Evolutionary conservation across 2,797 vertebrate genomes (phyloP).

Genomic region (Eospalax fontanierii): DNA sequence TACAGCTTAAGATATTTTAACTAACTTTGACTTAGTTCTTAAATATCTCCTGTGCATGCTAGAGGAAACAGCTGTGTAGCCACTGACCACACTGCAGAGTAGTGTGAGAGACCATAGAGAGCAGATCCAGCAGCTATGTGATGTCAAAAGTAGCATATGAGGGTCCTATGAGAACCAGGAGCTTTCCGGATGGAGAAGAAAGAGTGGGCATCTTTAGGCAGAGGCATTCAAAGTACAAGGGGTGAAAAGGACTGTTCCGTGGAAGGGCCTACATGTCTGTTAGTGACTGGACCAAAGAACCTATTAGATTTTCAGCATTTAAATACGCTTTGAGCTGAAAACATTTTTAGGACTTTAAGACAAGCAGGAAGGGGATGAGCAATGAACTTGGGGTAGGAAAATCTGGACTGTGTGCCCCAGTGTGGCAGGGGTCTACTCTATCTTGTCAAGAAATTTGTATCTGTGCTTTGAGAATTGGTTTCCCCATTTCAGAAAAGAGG

Average conservation of each 20-base stretch:
- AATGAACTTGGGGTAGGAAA: not conserved
- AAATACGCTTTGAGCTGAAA: slow-evolving; percentile 23
- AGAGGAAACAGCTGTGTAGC: not conserved
- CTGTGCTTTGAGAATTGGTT: slow-evolving; percentile 27
- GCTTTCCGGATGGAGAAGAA: not conserved
- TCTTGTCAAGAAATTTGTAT: not conserved
- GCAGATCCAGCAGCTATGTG: not conserved
- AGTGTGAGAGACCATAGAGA: not conserved
- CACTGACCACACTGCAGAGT: not conserved
- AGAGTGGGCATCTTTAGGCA: not conserved
- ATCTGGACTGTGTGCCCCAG: not conserved
- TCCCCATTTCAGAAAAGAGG: slow-evolving; percentile 9
- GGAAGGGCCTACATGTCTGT: not conserved
- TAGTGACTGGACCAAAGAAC: not conserved
- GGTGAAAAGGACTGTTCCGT: not conserved
- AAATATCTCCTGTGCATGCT: not conserved
- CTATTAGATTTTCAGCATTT: not conserved
- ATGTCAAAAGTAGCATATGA: not conserved
- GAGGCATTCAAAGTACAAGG: not conserved
- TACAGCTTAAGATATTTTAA: not conserved
- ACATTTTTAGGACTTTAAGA: not conserved
- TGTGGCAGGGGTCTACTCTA: not conserved
- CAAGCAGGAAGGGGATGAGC: not conserved
- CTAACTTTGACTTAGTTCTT: not conserved
- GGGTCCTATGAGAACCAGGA: not conserved